Conservation (phyloP, 2,888 invertebrate species). For the Oasisia sp. region DNA sequence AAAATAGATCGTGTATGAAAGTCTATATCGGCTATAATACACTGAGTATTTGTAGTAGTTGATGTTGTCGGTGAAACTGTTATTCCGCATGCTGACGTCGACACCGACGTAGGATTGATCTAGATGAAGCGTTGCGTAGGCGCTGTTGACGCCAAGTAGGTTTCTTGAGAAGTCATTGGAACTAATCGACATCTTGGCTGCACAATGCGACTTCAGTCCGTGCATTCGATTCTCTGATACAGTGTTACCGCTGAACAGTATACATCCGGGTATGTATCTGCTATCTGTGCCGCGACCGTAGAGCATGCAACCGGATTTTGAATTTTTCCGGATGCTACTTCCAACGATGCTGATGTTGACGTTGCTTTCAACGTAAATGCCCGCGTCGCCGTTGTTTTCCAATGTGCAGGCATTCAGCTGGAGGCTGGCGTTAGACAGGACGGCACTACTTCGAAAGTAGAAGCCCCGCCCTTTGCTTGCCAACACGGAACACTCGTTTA, state of each 20-base stretch:
- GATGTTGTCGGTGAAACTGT: not conserved
- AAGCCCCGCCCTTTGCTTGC: not conserved
- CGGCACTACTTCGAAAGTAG: not conserved
- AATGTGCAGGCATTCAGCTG: not conserved
- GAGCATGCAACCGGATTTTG: not conserved
- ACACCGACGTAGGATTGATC: not conserved
- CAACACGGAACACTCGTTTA: not conserved
- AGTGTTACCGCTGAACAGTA: not conserved
- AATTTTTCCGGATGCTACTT: not conserved
- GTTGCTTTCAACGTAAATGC: not conserved
- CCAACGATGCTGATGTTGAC: not conserved
- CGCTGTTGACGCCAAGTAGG: not conserved
- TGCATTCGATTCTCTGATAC: not conserved
- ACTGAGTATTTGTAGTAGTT: not conserved
- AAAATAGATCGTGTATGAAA: not conserved
- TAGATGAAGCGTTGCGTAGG: not conserved
- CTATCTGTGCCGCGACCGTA: not conserved
- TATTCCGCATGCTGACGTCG: not conserved
- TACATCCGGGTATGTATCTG: not conserved
- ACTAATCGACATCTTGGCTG: not conserved
- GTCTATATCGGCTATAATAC: not conserved
- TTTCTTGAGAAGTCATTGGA: not conserved
- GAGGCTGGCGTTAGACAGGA: not conserved
- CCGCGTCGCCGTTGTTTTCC: not conserved
- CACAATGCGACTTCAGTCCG: not conserved